Base-by-base conservation (phyloP, 2,797 vertebrate genomes). In the Silurus aristotelis region DNA sequence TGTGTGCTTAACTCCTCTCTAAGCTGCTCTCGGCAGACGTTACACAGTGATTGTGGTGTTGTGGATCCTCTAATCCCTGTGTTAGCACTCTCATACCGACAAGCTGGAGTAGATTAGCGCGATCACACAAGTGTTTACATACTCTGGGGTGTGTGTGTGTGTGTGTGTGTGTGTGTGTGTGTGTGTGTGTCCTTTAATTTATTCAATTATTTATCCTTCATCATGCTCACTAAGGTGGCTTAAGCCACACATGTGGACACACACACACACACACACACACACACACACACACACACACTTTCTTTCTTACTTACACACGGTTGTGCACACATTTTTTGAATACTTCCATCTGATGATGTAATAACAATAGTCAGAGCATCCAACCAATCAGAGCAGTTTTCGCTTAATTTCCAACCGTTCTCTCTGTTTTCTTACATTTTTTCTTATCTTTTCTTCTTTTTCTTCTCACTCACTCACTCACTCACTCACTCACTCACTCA, bases 81-180 rank as follows among this genome's bases (percentile, higher is more conserved):
- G 58, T 84, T 80, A 79, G 66, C 5, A 3, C 67, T 71, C 66
- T 80, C 76, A 61, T 63, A 80, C 52, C 19, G n/a, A 85, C 56
- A 85, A 80, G 84, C 38, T 58, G n/a, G 67, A 72, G 76, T 80
- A 80, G 83, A 85, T 84, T 85, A 80, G 56, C 19, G 43, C 10
- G 67, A 71, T 85, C 77, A 58, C 76, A 72, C 1, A 2, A 68
- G 43, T 85, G 84, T 84, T 61, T 71, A 68, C 63, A 84, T 72
- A 9, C n/a, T 9, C 19, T 25, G 31, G 6, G n/a, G 3, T 58
- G 63, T 67, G 20, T 58, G 19, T 76, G 82, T 55, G 70, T 66
- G 71, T 75, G 70, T 46, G 82, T 46, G 55, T 73, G 82, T 63
- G 70, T 75, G 66, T 80, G 27, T 71, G 38, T 31, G 68, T 72